A percentile compares a stretch with the other conserved stretches of the same genome.
These are phyloP conservation scores for Apodemus agrarius DNA, from an alignment of 2,797 vertebrate genomes.

Conservation along the genomic window DNA sequence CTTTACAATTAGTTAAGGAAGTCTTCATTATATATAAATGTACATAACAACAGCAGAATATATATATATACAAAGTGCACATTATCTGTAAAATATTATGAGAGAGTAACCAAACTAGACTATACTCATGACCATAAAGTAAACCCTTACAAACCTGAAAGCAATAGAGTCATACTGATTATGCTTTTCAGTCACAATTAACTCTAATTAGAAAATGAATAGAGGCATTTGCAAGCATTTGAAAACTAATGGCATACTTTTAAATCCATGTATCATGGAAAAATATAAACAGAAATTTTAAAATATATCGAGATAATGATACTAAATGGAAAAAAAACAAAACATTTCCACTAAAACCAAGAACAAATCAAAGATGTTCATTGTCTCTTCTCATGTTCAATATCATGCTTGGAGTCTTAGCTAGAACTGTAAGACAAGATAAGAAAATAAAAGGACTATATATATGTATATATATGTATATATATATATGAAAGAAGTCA, in stretches of 20 bases:
- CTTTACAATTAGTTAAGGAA: not conserved
- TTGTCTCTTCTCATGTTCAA: not conserved
- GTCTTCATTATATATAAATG: not conserved
- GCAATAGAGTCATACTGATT: not conserved
- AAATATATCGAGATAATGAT: not conserved
- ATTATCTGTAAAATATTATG: not conserved
- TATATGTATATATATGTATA: too few relatives aligned
- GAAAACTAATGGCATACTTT: not conserved
- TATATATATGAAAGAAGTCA: not conserved
- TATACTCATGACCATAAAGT: not conserved
- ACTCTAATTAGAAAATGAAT: constrained; percentile 39
- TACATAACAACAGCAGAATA: not conserved
- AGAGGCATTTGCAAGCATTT: not conserved
- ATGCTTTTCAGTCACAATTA: not conserved
- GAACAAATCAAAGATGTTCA: not conserved
- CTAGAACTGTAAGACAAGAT: not conserved
- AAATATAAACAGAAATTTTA: not conserved
- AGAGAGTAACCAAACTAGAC: not conserved
- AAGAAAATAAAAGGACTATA: not conserved
- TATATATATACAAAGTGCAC: not conserved
- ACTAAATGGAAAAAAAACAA: not conserved
- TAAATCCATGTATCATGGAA: not conserved
- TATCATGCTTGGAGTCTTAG: not conserved
- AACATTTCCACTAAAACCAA: not conserved
- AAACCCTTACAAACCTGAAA: constrained; percentile 25